Conservation (phyloP, 2,888 invertebrate species). For the Aphidius colemani region DNA sequence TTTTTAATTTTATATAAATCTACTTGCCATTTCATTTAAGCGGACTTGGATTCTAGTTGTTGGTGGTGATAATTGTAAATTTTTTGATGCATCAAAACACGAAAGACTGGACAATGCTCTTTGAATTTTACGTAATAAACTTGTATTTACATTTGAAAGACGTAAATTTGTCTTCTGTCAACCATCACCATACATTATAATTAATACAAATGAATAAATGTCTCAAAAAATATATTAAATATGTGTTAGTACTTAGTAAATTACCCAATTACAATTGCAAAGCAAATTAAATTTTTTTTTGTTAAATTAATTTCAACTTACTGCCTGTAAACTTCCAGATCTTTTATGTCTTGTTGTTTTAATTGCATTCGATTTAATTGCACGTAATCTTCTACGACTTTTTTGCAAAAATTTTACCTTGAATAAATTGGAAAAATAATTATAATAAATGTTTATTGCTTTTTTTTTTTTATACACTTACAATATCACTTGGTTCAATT, state of each 20-base stretch:
- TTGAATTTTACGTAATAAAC: conserved; percentile 48
- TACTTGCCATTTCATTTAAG: conserved; percentile 41
- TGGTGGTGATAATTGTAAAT: conserved; percentile 50
- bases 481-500: conserved; percentile 63
- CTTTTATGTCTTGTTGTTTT: conserved; percentile 10
- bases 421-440: neutral
- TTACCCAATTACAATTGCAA: neutral
- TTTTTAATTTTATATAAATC: too few species aligned
- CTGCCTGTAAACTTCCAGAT: neutral
- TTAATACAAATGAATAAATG: neutral
- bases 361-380: conserved; percentile 7
- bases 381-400: conserved; percentile 3
- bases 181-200: conserved; percentile 43
- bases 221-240: neutral
- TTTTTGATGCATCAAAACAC: conserved; percentile 48
- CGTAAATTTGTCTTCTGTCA: conserved; percentile 47
- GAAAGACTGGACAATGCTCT: conserved; percentile 51
- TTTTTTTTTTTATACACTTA: conserved; percentile 43
- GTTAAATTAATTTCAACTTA: neutral
- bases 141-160: conserved; percentile 46
- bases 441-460: neutral
- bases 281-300: neutral
- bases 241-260: neutral
- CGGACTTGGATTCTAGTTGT: conserved; percentile 49
- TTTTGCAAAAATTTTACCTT: neutral